phyloP scores from a whole-genome alignment of 2,113 vertebrate species.

The Etia nguti region DNA sequence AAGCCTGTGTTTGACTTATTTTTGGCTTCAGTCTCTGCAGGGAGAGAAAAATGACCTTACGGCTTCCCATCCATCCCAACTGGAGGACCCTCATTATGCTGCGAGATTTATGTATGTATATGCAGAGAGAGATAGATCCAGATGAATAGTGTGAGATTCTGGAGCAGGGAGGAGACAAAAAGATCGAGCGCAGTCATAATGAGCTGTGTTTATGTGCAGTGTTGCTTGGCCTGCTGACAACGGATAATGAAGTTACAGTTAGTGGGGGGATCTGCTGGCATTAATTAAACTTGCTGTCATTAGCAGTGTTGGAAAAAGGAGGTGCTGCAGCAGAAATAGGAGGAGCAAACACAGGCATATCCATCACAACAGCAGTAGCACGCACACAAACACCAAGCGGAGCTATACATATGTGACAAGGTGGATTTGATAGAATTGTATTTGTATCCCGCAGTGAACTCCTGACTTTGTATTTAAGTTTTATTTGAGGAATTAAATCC shows the following conservation, averaged over 20 bases:
- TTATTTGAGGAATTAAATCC: background rate
- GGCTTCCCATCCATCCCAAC: conserved; percentile 37
- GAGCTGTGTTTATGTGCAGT: conserved; percentile 74
- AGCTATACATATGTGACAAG: background rate
- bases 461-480: conserved; percentile 35
- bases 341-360: conserved; percentile 41
- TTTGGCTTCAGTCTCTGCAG: conserved; percentile 28
- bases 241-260: conserved; percentile 75
- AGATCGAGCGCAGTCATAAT: conserved; percentile 64
- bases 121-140: conserved; percentile 4
- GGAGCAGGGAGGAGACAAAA: conserved; percentile 51
- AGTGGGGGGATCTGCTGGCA: conserved; percentile 63
- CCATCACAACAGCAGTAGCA: conserved; percentile 32
- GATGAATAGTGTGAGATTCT: conserved; percentile 29
- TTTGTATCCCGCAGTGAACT: background rate
- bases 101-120: conserved; percentile 51
- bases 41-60: conserved; percentile 58
- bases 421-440: conserved; percentile 6
- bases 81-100: conserved; percentile 51
- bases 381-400: background rate
- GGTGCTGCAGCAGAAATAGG: conserved; percentile 41
- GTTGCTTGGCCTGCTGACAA: conserved; percentile 73
- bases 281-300: conserved; percentile 85
- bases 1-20: background rate
- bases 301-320: conserved; percentile 76